These are phyloP conservation scores for Synergus itoensis DNA, from an alignment of 2,888 invertebrate genomes.

Conservation along the genomic window DNA sequence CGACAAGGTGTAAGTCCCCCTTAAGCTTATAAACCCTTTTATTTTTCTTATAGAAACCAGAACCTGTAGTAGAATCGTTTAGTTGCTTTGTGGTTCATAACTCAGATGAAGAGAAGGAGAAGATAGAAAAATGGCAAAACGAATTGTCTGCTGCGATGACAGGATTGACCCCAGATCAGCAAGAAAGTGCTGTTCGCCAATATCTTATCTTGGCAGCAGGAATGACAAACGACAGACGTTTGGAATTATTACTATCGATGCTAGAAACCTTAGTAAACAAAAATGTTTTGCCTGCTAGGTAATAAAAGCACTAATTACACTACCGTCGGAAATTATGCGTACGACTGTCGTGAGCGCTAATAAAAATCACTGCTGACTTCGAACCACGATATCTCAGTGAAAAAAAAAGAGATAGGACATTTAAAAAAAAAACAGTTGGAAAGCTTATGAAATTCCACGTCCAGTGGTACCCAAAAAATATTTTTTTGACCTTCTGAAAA, in stretches of 20 bases:
- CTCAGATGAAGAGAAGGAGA: slow-evolving; percentile 84
- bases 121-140: slow-evolving; percentile 84
- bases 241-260: slow-evolving; percentile 87
- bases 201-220: slow-evolving; percentile 87
- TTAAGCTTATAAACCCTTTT: slow-evolving; percentile 14
- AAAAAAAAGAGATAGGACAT: too few relatives aligned
- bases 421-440: too few relatives aligned
- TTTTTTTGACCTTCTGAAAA: too few relatives aligned
- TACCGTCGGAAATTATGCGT: too few relatives aligned
- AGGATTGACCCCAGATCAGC: slow-evolving; percentile 84
- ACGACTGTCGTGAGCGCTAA: too few relatives aligned
- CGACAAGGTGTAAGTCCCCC: too few relatives aligned
- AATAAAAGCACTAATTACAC: slow-evolving; percentile 56
- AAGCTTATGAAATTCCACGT: too few relatives aligned
- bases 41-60: slow-evolving; percentile 83
- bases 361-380: too few relatives aligned
- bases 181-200: slow-evolving; percentile 87
- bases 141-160: slow-evolving; percentile 85
- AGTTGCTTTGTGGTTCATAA: slow-evolving; percentile 92
- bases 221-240: slow-evolving; percentile 86
- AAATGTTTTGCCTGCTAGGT: slow-evolving; percentile 88
- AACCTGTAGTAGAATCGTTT: slow-evolving; percentile 93
- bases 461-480: too few relatives aligned
- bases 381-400: too few relatives aligned
- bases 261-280: slow-evolving; percentile 87